phyloP scores from a whole-genome alignment of 2,888 invertebrate species.

The Hoplodrina ambigua region DNA sequence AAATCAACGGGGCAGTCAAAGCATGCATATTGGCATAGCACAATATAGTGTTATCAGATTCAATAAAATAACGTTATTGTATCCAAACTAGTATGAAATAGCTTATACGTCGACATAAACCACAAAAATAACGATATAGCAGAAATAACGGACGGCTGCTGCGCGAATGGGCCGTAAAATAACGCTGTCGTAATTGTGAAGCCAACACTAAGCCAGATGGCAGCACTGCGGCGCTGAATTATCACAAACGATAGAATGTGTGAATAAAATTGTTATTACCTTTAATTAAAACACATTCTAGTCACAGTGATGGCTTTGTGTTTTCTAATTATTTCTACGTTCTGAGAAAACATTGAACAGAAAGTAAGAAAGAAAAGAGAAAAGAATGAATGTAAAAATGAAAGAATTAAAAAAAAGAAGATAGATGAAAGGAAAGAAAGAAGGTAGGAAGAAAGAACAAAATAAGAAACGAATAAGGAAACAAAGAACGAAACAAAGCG shows the following conservation, averaged over 20 bases:
- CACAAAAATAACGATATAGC: slow-evolving; percentile 40
- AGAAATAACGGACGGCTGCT: slow-evolving; percentile 4
- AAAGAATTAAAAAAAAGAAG: too few relatives aligned
- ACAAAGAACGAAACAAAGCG: too few relatives aligned
- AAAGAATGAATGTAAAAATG: too few relatives aligned
- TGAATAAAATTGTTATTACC: neutral
- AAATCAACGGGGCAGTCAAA: too few relatives aligned
- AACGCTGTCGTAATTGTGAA: slow-evolving; percentile 3
- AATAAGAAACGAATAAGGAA: too few relatives aligned
- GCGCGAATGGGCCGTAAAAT: slow-evolving; percentile 41
- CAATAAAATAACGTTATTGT: slow-evolving; percentile 5
- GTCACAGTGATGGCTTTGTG: too few relatives aligned
- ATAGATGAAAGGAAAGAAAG: too few relatives aligned
- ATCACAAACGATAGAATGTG: neutral
- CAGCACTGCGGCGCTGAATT: neutral
- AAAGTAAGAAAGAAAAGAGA: too few relatives aligned
- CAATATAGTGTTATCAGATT: slow-evolving; percentile 1
- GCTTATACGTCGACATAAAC: slow-evolving; percentile 8
- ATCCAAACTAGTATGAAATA: slow-evolving; percentile 18
- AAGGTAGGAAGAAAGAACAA: too few relatives aligned
- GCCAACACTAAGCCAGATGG: slow-evolving; percentile 15
- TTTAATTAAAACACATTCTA: neutral
- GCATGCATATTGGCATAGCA: neutral
- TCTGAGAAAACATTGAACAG: too few relatives aligned
- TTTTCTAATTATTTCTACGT: too few relatives aligned